These are phyloP conservation scores for Mylabris phalerata DNA, from an alignment of 1,140 invertebrate genomes.

Conservation along the genomic window DNA sequence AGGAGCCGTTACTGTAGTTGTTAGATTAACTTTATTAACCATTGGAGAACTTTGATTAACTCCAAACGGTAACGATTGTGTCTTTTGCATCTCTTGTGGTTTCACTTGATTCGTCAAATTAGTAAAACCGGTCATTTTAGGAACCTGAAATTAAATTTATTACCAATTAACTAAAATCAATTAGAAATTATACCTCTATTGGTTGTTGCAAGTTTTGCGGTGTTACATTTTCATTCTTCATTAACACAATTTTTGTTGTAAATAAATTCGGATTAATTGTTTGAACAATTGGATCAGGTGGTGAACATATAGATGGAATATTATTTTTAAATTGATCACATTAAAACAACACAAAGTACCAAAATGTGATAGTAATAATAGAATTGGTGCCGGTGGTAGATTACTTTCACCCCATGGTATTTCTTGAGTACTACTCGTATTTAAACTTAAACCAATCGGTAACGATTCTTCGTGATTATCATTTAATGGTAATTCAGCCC, in stretches of 20 bases:
- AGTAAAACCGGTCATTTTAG: too few species aligned
- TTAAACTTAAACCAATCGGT: slow-evolving; percentile 62
- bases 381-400: slow-evolving; percentile 29
- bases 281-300: slow-evolving; percentile 43
- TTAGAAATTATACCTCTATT: too few species aligned
- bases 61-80: too few species aligned
- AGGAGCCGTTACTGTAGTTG: neutral
- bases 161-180: too few species aligned
- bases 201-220: too few species aligned
- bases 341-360: slow-evolving; percentile 65
- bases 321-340: slow-evolving; percentile 56
- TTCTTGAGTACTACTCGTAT: slow-evolving; percentile 55
- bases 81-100: too few species aligned
- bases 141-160: too few species aligned
- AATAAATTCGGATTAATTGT: too few species aligned
- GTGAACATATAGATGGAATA: slow-evolving; percentile 48
- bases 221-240: too few species aligned
- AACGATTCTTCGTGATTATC: slow-evolving; percentile 61
- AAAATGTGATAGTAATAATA: slow-evolving; percentile 56
- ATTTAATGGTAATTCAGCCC: slow-evolving; percentile 67
- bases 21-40: neutral
- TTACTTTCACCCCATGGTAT: slow-evolving; percentile 52
- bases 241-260: too few species aligned
- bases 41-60: neutral
- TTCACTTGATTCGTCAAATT: too few species aligned